Evolutionary conservation across 2,888 invertebrate species (phyloP), one percentile per base, ranked within the genome.

Genomic region (Xestia xanthographa): DNA sequence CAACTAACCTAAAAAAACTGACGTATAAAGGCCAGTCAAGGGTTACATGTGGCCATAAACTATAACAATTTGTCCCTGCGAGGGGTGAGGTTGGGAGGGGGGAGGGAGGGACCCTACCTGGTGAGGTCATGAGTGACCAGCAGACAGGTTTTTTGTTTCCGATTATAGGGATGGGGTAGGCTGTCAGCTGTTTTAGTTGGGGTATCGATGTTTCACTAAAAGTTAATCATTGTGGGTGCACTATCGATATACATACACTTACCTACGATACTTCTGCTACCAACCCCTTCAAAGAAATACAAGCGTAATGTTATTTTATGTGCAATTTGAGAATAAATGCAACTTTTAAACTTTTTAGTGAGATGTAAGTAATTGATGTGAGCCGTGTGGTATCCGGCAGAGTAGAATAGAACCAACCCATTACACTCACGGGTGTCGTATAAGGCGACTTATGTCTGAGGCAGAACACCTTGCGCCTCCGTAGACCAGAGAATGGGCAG

Each of bases 121-220:
- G 84, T 80, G 87, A 92, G 92, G 94, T 94, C 94, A 94, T 85
- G 87, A 86, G 83, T 93, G 94, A 92, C 93, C 94, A 90, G 80
- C 91, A 93, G 93, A 94, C 95, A 91, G 93, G 95, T 95, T 95
- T 94, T 94, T 94, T 88, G 90, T 91, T 90, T 82, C 84, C 81
- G 80, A 81, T 77, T 79, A 84, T 92, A 93, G 92, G 84, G 92
- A 86, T 88, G 92, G 74, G 86, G 45, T 34, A 6, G 17, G 9
- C 0, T 34, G 84, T 91, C 92, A 92, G 91, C 92, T 93, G 93
- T 90, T 90, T 50, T 5, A 50, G 22, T 38, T n/a, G 9, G 2
- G 66, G 38, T 86, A 58, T 87, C 80, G 84, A 87, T 88, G 79
- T 87, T 70, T 58, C 34, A 74, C 38, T 4, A 48, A 71, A 77